These are phyloP conservation scores for Paramormyrops kingsleyae DNA, from an alignment of 2,113 vertebrate species.

Conservation along the genomic window DNA sequence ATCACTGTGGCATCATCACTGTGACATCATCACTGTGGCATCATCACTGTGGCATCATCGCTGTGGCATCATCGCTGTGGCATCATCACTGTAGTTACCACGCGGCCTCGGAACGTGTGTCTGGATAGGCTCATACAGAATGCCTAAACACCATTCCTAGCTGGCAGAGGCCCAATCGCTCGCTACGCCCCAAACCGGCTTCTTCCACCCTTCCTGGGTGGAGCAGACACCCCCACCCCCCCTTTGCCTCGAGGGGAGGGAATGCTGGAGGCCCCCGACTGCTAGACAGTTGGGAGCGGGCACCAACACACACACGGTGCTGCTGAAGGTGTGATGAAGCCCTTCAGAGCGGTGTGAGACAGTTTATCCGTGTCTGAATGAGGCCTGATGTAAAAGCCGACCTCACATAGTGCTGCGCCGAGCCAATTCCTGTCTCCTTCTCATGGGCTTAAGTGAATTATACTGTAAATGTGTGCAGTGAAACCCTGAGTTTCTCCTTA, in stretches of 20 bases:
- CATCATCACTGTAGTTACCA: not conserved
- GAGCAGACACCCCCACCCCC: constrained; percentile 1
- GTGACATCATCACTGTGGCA: too few relatives aligned
- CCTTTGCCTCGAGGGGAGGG: constrained; percentile 9
- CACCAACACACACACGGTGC: not conserved
- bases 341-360: not conserved
- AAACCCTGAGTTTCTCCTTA: not conserved
- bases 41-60: too few relatives aligned
- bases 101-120: not conserved
- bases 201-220: constrained; percentile 34
- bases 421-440: not conserved
- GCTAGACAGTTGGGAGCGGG: not conserved
- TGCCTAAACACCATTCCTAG: constrained; percentile 21
- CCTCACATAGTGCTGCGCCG: not conserved
- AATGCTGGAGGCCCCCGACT: not conserved
- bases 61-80: too few relatives aligned
- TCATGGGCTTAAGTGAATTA: not conserved
- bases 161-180: constrained; percentile 17
- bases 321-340: not conserved
- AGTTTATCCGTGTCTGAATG: not conserved
- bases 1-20: too few relatives aligned
- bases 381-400: not conserved
- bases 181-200: constrained; percentile 16
- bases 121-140: not conserved
- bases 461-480: not conserved